phyloP scores from a whole-genome alignment of 2,797 vertebrate genomes.

The Spinibarbus caldwelli region DNA sequence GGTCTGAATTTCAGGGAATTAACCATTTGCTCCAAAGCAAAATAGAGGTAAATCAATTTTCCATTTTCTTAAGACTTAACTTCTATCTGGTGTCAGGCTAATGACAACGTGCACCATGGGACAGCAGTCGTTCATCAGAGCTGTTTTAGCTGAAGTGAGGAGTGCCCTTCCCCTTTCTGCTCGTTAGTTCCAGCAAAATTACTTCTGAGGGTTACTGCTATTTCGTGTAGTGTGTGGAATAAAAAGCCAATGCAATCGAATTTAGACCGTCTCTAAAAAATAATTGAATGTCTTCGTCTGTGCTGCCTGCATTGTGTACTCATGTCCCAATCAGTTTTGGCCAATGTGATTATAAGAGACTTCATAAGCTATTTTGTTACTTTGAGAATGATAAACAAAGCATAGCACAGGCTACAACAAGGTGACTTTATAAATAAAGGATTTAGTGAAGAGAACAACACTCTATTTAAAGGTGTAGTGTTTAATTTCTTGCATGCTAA shows the following conservation, averaged over 20 bases:
- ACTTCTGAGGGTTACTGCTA: slow-evolving; percentile 70
- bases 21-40: slow-evolving; percentile 74
- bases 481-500: background rate
- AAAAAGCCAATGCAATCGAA: slow-evolving; percentile 51
- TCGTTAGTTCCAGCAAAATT: slow-evolving; percentile 79
- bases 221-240: slow-evolving; percentile 48
- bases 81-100: slow-evolving; percentile 76
- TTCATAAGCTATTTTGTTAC: slow-evolving; percentile 30
- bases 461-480: background rate
- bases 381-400: slow-evolving; percentile 25
- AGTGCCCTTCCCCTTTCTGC: slow-evolving; percentile 61
- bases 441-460: background rate
- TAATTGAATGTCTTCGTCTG: slow-evolving; percentile 50
- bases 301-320: slow-evolving; percentile 1
- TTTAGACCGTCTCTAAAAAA: slow-evolving; percentile 47
- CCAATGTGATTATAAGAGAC: slow-evolving; percentile 27
- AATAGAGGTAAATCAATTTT: slow-evolving; percentile 81
- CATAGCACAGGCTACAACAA: background rate
- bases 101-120: slow-evolving; percentile 73
- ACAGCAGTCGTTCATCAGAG: slow-evolving; percentile 80
- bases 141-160: slow-evolving; percentile 71
- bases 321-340: slow-evolving; percentile 24
- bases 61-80: slow-evolving; percentile 79
- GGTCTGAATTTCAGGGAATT: slow-evolving; percentile 50
- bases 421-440: background rate